These are phyloP conservation scores for Magallana gigas DNA, from an alignment of 1,140 invertebrate genomes.

Conservation along the genomic window DNA sequence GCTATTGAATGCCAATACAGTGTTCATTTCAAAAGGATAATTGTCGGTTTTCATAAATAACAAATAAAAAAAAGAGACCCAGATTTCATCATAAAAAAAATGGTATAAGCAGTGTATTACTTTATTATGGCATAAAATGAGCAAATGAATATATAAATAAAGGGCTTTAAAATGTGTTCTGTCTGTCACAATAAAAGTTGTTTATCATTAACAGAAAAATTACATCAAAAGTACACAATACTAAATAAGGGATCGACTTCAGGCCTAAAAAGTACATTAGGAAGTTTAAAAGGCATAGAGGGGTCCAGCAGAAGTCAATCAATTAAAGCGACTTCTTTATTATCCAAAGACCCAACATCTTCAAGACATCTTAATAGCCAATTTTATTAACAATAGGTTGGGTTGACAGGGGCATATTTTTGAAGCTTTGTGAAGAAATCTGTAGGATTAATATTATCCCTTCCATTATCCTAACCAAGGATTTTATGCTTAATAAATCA, in stretches of 20 bases:
- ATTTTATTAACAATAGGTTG: not conserved
- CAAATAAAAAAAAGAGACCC: not conserved
- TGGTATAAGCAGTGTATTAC: not conserved
- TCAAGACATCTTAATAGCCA: slow-evolving; percentile 35
- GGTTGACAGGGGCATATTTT: slow-evolving; percentile 18
- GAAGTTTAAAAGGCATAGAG: not conserved
- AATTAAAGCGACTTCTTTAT: slow-evolving; percentile 16
- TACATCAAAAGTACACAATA: slow-evolving; percentile 19
- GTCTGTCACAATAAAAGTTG: not conserved
- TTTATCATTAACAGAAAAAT: not conserved
- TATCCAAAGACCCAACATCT: not conserved
- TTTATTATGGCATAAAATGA: slow-evolving; percentile 5
- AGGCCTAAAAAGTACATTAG: slow-evolving; percentile 20
- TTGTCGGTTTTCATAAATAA: not conserved
- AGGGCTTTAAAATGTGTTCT: not conserved
- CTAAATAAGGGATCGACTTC: slow-evolving; percentile 10
- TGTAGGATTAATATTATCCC: slow-evolving; percentile 8
- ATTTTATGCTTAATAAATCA: slow-evolving; percentile 35
- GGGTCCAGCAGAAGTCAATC: slow-evolving; percentile 18
- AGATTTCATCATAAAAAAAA: too few relatives aligned
- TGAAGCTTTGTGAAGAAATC: slow-evolving; percentile 18
- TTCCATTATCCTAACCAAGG: not conserved
- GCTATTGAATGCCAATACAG: too few relatives aligned
- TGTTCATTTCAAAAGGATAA: not conserved
- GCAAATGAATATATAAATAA: slow-evolving; percentile 4